Conservation (phyloP, 2,888 invertebrate species). For the Halictus quadricinctus region DNA sequence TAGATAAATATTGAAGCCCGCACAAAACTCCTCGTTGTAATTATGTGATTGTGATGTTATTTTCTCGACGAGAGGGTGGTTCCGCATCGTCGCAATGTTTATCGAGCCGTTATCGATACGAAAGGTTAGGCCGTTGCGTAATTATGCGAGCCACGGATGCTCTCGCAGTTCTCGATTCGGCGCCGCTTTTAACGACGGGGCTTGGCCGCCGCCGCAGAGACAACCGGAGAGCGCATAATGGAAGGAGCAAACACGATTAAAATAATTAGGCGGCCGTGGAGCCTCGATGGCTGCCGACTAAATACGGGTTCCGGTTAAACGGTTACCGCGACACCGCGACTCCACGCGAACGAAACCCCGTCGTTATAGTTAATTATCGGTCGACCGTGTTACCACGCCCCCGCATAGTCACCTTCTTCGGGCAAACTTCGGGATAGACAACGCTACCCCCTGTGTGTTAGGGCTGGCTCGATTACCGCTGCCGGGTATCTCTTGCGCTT, state of each 20-base stretch:
- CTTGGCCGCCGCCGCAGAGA: not conserved
- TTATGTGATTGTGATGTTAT: no score
- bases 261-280: constrained; percentile 50
- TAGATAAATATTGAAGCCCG: no score
- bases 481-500: not conserved
- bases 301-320: constrained; percentile 29
- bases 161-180: not conserved
- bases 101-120: not conserved
- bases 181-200: constrained; percentile 37
- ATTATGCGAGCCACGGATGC: not conserved
- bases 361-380: constrained; percentile 14
- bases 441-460: not conserved
- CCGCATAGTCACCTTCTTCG: not conserved
- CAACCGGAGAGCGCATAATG: constrained; percentile 35
- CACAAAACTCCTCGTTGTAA: no score
- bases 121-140: not conserved
- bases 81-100: not conserved
- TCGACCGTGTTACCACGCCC: not conserved
- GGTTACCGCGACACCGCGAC: constrained; percentile 1
- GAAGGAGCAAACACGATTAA: constrained; percentile 55
- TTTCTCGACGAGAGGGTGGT: no score
- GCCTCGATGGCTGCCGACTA: constrained; percentile 26
- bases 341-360: not conserved
- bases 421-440: not conserved
- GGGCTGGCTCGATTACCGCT: not conserved